These are phyloP conservation scores for Oreochromis niloticus DNA, from an alignment of 2,113 vertebrate species.

Conservation along the genomic window DNA sequence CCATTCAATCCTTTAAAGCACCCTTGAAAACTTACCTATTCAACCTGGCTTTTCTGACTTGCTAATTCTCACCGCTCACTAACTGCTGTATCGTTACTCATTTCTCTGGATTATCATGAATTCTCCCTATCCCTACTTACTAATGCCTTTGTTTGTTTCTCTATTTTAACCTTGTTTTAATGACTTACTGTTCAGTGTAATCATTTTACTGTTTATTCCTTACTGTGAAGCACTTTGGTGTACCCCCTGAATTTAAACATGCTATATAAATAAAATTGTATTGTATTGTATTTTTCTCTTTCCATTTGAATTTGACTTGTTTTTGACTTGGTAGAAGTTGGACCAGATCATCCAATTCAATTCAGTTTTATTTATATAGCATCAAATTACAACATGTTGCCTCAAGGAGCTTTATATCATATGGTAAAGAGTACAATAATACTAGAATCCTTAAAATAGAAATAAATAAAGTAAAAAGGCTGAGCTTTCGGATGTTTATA, in stretches of 20 bases:
- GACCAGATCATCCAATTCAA: not conserved
- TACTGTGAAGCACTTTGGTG: not conserved
- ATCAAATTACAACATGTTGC: not conserved
- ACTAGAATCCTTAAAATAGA: not conserved
- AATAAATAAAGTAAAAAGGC: not conserved
- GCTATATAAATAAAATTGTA: not conserved
- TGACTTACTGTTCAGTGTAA: fast-evolving
- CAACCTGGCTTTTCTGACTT: fast-evolving
- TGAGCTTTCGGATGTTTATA: not conserved
- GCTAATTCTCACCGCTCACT: not conserved
- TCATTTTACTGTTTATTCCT: not conserved
- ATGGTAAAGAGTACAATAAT: not conserved
- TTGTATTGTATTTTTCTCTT: not conserved
- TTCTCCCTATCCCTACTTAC: not conserved
- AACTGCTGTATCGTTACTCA: not conserved
- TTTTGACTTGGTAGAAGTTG: not conserved
- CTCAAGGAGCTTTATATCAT: fast-evolving
- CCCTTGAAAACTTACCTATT: fast-evolving
- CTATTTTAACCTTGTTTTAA: not conserved
- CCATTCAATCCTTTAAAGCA: not conserved
- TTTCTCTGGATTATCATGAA: not conserved
- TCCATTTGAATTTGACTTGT: not conserved
- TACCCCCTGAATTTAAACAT: fast-evolving
- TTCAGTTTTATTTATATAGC: not conserved
- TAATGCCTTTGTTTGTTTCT: not conserved